Evolutionary conservation across 2,113 vertebrate species (phyloP).

Genomic region (Tylochromis polylepis): DNA sequence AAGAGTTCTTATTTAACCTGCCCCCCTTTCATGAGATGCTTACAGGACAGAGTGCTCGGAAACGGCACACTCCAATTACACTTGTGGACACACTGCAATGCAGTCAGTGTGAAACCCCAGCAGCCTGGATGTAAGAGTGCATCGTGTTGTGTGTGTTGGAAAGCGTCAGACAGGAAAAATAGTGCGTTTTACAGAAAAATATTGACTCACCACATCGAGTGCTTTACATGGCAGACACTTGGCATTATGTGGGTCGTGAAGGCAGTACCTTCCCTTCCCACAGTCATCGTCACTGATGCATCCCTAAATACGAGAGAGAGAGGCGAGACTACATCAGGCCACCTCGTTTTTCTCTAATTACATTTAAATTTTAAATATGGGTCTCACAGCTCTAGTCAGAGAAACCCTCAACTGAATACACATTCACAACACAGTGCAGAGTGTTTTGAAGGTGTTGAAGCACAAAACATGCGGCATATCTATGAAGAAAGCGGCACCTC

Average conservation of each 20-base stretch:
- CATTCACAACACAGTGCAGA: neutral
- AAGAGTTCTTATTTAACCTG: conserved; percentile 36
- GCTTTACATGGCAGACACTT: conserved; percentile 82
- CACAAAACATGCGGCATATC: neutral
- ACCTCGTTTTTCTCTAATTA: neutral
- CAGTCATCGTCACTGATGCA: conserved; percentile 88
- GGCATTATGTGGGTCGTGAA: conserved; percentile 73
- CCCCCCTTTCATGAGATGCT: conserved; percentile 30
- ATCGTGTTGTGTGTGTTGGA: neutral
- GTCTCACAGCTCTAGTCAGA: neutral
- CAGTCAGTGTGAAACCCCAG: conserved; percentile 45
- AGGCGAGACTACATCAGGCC: neutral
- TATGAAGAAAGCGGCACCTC: neutral
- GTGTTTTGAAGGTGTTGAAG: neutral
- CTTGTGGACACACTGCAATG: conserved; percentile 71
- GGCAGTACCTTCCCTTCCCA: conserved; percentile 78
- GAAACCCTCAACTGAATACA: neutral
- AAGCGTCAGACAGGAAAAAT: neutral
- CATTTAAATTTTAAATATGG: neutral
- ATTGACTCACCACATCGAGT: conserved; percentile 72
- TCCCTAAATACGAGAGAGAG: conserved; percentile 67
- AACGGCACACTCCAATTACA: conserved; percentile 56
- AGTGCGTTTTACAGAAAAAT: neutral
- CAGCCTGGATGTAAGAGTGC: neutral
- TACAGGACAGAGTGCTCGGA: neutral